Evolutionary conservation across 2,797 vertebrate species (phyloP).

Genomic region (Alosa sapidissima): DNA sequence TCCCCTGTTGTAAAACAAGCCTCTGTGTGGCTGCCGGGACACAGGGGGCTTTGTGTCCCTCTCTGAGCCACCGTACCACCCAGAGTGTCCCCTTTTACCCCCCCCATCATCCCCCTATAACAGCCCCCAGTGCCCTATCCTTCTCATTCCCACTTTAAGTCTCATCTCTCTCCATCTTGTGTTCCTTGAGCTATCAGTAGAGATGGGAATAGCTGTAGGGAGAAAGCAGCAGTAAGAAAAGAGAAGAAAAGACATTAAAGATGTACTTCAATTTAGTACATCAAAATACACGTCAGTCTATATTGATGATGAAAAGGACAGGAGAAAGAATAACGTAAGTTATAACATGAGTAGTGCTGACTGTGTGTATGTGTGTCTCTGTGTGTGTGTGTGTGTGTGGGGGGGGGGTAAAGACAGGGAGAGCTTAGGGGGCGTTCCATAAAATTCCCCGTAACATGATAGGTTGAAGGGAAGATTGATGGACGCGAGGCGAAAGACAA

Average conservation of each 20-base stretch:
- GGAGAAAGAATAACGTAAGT: neutral
- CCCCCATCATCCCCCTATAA: slow-evolving; percentile 24
- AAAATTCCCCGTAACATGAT: slow-evolving; percentile 84
- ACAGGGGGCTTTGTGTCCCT: slow-evolving; percentile 87
- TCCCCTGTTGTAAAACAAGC: slow-evolving; percentile 99
- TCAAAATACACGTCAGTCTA: neutral
- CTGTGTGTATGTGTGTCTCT: neutral
- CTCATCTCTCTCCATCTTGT: neutral
- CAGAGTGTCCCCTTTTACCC: slow-evolving; percentile 81
- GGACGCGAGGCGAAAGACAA: slow-evolving; percentile 82
- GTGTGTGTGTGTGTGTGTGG: neutral
- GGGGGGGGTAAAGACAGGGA: slow-evolving; percentile 34
- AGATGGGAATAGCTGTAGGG: neutral
- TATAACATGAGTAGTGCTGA: neutral
- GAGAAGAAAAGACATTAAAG: neutral
- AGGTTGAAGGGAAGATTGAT: slow-evolving; percentile 97
- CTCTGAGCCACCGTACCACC: slow-evolving; percentile 89
- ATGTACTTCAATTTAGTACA: neutral
- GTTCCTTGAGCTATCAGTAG: neutral
- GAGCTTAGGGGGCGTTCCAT: slow-evolving; percentile 75
- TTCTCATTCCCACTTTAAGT: neutral
- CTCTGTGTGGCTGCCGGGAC: slow-evolving; percentile 80
- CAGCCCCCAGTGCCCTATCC: neutral
- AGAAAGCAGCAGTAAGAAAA: neutral
- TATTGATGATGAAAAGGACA: neutral